Conservation (phyloP, 2,797 vertebrate genomes). For the Squalus acanthias region DNA sequence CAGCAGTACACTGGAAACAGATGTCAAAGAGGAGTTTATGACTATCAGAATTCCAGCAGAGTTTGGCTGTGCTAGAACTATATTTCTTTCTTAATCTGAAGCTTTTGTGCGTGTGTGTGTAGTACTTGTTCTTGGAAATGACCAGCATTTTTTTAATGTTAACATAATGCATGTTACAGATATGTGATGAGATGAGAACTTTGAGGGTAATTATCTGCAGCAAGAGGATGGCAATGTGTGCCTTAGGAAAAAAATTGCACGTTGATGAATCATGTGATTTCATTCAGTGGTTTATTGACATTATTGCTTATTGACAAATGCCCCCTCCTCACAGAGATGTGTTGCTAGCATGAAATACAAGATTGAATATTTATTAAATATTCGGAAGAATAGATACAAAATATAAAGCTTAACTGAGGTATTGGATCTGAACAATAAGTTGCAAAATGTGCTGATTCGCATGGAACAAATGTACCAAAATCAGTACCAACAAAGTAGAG, state of each 20-base stretch:
- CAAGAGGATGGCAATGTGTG: constrained; percentile 41
- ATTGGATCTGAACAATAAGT: not conserved
- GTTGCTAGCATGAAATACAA: not conserved
- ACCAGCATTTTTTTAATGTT: not conserved
- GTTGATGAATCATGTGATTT: not conserved
- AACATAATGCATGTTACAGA: not conserved
- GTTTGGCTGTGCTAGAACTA: not conserved
- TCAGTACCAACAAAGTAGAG: not conserved
- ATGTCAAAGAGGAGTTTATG: constrained; percentile 52
- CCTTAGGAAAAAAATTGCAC: not conserved
- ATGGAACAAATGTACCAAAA: not conserved
- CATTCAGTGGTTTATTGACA: not conserved
- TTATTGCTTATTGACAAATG: not conserved
- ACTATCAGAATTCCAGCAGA: constrained; percentile 33
- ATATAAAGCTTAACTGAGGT: not conserved
- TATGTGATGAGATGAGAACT: constrained; percentile 62
- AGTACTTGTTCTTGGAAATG: constrained; percentile 9
- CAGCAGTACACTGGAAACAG: constrained; percentile 70
- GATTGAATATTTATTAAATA: not conserved
- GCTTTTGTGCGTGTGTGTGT: not conserved
- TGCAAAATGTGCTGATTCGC: not conserved
- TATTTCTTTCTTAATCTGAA: not conserved
- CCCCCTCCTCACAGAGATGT: not conserved
- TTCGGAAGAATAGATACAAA: not conserved
- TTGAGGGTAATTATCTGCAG: constrained; percentile 81